phyloP scores from a whole-genome alignment of 2,888 invertebrate species.

The Noctua fimbriata region DNA sequence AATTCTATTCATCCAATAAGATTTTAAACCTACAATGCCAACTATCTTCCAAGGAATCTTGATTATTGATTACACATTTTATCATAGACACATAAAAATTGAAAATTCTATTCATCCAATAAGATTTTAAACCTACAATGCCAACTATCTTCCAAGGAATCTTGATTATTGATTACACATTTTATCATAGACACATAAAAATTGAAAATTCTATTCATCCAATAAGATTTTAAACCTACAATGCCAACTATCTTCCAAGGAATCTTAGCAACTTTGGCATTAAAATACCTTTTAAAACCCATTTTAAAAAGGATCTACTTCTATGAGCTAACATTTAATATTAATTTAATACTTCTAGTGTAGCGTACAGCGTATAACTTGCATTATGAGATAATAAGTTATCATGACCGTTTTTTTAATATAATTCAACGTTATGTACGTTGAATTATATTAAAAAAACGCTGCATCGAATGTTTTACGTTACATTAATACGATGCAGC shows the following conservation, averaged over 20 bases:
- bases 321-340: slow-evolving; percentile 46
- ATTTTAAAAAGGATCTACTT: slow-evolving; percentile 46
- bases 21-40: slow-evolving; percentile 47
- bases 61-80: slow-evolving; percentile 39
- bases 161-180: slow-evolving; percentile 38
- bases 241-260: slow-evolving; percentile 32
- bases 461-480: slow-evolving; percentile 19
- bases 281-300: slow-evolving; percentile 44
- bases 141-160: no score
- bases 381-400: slow-evolving; percentile 26
- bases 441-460: slow-evolving; percentile 12
- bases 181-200: slow-evolving; percentile 51
- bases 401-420: no score
- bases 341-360: slow-evolving; percentile 58
- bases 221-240: slow-evolving; percentile 44
- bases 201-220: slow-evolving; percentile 43
- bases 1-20: slow-evolving; percentile 44
- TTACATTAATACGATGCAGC: neutral
- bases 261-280: slow-evolving; percentile 56
- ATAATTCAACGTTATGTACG: slow-evolving; percentile 32
- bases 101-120: slow-evolving; percentile 45
- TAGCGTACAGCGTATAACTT: slow-evolving; percentile 14
- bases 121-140: slow-evolving; percentile 46
- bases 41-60: no score
- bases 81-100: slow-evolving; percentile 49